These are phyloP conservation scores for Wiebesia pumilae DNA, from an alignment of 1,140 invertebrate species.

Conservation along the genomic window DNA sequence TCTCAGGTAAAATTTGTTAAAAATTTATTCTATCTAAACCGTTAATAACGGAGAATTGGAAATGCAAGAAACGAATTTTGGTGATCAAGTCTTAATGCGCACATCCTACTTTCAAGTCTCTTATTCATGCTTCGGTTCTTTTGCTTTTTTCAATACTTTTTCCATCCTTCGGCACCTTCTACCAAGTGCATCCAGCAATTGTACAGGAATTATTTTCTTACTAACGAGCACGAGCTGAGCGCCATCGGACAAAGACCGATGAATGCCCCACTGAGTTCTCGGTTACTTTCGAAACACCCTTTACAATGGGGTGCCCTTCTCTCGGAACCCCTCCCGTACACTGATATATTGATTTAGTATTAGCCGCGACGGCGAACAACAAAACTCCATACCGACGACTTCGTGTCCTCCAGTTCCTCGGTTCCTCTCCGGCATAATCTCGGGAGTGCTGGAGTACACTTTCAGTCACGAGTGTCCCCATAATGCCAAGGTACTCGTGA, in stretches of 20 bases:
- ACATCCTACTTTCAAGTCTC: background rate
- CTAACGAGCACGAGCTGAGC: conserved; percentile 25
- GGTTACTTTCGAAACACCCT: conserved; percentile 66
- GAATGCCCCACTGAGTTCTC: conserved; percentile 44
- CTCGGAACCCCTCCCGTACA: conserved; percentile 55
- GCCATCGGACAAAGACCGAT: conserved; percentile 6
- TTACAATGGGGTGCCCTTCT: conserved; percentile 54
- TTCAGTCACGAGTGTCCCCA: background rate
- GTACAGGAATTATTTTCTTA: conserved; percentile 5
- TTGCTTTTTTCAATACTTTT: background rate
- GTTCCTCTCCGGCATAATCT: no score
- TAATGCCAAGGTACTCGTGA: background rate
- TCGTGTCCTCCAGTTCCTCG: background rate
- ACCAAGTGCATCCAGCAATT: conserved; percentile 12
- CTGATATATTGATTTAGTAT: conserved; percentile 73
- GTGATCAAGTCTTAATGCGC: conserved; percentile 12
- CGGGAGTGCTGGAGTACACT: background rate
- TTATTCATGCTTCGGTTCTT: background rate
- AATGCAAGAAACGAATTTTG: background rate
- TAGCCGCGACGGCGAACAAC: conserved; percentile 61
- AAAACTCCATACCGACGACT: conserved; percentile 50
- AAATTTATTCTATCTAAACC: background rate
- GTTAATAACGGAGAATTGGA: background rate
- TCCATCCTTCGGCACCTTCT: background rate
- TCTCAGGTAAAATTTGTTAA: background rate